Base-by-base conservation (phyloP, 92 coral and sea anemone genomes). In the Pocillopora meandrina region DNA sequence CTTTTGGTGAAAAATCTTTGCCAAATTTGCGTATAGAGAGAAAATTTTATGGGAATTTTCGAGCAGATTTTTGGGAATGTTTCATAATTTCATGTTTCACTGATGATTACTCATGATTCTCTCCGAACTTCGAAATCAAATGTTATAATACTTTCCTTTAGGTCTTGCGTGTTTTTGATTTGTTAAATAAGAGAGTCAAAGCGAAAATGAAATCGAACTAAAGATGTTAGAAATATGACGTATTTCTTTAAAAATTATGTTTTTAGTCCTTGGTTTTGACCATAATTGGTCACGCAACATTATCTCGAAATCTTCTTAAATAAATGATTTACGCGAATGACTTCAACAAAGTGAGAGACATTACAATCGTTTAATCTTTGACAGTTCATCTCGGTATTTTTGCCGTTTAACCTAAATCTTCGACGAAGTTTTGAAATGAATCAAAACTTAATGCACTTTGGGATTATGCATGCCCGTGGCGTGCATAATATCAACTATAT, bases 251-350 rank as follows among this genome's bases (percentile, higher is more conserved):
- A 34, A 31, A 2, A 12, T 0, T 59, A 11, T 36, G 19, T 34
- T 69, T 0, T 67, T 18, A 20, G 9, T 13, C 55, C 26, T 2
- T 33, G 5, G n/a, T 70, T 74, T 74, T 74, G 78, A 61, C 69
- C 69, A 76, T 76, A 74, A 62, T 33, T 76, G 69, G 80, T 76
- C 80, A 76, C 80, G 69, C 80, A 75, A 75, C 35, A 59, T 19
- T 14, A 10, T 75, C 60, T 58, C 20, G 59, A 58, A 18, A 52
- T 59, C 57, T 36, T 12, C 33, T 3, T 33, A 61, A 59, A 59
- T 34, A 76, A 70, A 42, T 42, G 52, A 47, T 68, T 68, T 68
- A 34, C 72, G 10, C 12, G 18, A 63, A 63, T 31, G 21, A 2
- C 36, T 31, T 20, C 5, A 14, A 65, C 12, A 2, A 9, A 65